A percentile compares a stretch with the other conserved stretches of the same genome.
Evolutionary conservation across 2,797 vertebrate genomes (phyloP).

Genomic region (Rallus crepitans): DNA sequence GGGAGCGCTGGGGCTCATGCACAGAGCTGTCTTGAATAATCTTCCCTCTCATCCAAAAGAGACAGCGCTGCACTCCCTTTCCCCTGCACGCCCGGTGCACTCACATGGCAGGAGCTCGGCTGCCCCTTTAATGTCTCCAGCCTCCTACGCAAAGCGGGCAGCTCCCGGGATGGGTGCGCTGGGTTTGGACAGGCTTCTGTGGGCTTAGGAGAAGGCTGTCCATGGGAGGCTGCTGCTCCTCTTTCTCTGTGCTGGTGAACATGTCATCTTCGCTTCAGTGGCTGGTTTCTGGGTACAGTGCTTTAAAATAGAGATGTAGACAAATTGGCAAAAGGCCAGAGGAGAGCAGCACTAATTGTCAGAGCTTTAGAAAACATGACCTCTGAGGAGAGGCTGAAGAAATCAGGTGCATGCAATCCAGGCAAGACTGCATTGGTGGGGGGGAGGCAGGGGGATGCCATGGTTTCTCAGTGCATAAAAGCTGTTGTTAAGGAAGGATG

Average conservation of each 20-base stretch:
- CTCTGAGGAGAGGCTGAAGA: conserved; percentile 18
- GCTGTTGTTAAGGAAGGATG: conserved; percentile 52
- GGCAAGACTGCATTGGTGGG: neutral
- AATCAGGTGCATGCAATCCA: conserved; percentile 45
- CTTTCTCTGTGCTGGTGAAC: neutral
- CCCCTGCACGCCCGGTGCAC: neutral
- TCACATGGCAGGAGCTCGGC: neutral
- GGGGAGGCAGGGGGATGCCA: conserved; percentile 6
- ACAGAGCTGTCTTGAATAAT: conserved; percentile 7
- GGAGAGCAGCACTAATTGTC: conserved; percentile 50
- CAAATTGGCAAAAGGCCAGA: conserved; percentile 35
- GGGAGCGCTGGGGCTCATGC: neutral
- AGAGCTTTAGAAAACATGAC: conserved; percentile 44
- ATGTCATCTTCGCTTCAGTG: neutral
- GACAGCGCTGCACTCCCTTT: neutral
- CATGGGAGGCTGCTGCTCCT: neutral
- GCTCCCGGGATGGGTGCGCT: neutral
- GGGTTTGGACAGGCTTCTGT: neutral
- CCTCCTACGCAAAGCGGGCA: neutral
- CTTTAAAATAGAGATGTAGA: conserved; percentile 51
- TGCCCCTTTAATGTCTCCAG: neutral
- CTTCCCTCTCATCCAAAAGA: neutral
- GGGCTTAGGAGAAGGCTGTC: neutral
- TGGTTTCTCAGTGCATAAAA: conserved; percentile 20
- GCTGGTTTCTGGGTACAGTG: neutral